These are phyloP conservation scores for Phrynocephalus versicolor DNA, from an alignment of 2,113 vertebrate species.

Conservation along the genomic window DNA sequence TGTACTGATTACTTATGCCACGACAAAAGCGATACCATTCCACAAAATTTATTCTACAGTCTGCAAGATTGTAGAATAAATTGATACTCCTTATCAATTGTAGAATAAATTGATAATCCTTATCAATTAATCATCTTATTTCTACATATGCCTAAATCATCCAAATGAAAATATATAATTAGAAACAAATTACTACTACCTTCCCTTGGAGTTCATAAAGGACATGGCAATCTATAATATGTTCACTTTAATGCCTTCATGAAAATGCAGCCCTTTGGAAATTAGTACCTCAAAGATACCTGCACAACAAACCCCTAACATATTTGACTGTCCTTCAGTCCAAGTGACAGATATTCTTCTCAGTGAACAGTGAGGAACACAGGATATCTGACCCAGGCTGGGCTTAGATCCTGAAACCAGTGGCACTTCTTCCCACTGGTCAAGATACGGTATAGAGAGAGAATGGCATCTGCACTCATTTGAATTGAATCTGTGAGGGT, in stretches of 20 bases:
- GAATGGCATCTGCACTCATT: neutral
- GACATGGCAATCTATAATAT: neutral
- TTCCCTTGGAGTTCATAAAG: neutral
- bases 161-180: neutral
- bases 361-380: no score
- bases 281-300: neutral
- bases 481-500: neutral
- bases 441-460: no score
- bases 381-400: neutral
- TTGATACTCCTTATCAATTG: no score
- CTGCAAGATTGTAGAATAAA: no score
- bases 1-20: neutral
- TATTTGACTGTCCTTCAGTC: neutral
- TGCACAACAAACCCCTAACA: no score
- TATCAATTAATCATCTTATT: neutral
- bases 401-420: neutral
- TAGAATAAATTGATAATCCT: no score
- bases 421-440: neutral
- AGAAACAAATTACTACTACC: neutral
- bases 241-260: neutral
- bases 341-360: neutral
- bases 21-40: neutral
- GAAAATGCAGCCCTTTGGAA: neutral
- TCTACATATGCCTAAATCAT: neutral
- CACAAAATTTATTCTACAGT: neutral